A percentile compares a stretch with the other conserved stretches of the same genome.
Evolutionary conservation across 2,888 invertebrate species (phyloP).

Genomic region (Hemithea aestivaria): DNA sequence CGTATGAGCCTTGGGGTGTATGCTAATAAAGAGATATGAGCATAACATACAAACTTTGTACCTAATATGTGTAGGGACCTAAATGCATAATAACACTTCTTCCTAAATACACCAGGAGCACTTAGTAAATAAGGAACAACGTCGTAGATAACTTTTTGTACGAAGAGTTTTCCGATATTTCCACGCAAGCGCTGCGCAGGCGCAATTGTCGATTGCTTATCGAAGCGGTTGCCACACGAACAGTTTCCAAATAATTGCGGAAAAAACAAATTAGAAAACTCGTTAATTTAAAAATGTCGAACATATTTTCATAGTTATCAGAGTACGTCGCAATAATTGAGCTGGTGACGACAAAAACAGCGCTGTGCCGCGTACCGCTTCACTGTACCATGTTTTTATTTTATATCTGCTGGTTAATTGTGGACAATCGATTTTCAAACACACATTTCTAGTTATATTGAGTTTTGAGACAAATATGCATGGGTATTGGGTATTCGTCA

Average conservation of each 20-base stretch:
- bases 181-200: conserved; percentile 11
- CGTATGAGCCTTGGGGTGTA: too few species aligned
- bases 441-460: too few species aligned
- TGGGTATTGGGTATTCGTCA: too few species aligned
- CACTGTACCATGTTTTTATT: conserved; percentile 1
- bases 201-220: conserved; percentile 14
- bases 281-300: conserved; percentile 27
- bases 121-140: too few species aligned
- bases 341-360: conserved; percentile 46
- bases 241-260: conserved; percentile 23
- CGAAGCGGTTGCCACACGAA: conserved; percentile 16
- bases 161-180: conserved; percentile 10
- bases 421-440: too few species aligned
- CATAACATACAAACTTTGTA: too few species aligned
- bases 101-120: too few species aligned
- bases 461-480: too few species aligned
- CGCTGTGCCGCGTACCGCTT: conserved; percentile 5
- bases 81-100: too few species aligned
- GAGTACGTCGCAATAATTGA: conserved; percentile 69
- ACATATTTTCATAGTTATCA: conserved; percentile 63
- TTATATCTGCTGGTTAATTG: too few species aligned
- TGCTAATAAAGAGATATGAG: too few species aligned
- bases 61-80: too few species aligned
- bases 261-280: conserved; percentile 24
- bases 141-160: conserved; percentile 7